Percentiles rank a stretch among this genome's conserved stretches.
These are phyloP conservation scores for Chlorops oryzae DNA, from an alignment of 1,140 invertebrate genomes.

Conservation along the genomic window DNA sequence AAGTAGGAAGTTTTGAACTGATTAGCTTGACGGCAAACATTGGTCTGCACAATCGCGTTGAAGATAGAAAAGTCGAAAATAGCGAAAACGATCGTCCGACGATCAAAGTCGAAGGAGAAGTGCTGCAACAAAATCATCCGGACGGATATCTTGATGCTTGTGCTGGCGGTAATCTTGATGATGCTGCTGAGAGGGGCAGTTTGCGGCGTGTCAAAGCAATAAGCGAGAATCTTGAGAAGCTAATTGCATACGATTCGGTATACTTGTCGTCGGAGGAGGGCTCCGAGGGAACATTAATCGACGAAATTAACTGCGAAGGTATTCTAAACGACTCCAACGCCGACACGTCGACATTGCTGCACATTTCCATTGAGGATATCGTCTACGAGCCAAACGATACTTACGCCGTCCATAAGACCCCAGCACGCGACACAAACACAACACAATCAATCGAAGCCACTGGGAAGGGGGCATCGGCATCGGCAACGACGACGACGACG, in stretches of 20 bases:
- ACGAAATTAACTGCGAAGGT: slow-evolving; percentile 26
- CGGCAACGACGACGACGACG: not conserved
- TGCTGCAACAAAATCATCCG: no score
- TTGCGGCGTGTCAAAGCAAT: slow-evolving; percentile 22
- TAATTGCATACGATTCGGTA: slow-evolving; percentile 46
- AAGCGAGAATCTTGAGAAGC: slow-evolving; percentile 29
- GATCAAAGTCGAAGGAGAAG: no score
- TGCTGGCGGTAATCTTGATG: no score
- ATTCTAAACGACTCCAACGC: slow-evolving; percentile 20
- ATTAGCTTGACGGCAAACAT: slow-evolving; percentile 37
- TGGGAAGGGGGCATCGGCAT: no score
- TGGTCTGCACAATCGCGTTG: slow-evolving; percentile 7
- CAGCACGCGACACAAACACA: not conserved
- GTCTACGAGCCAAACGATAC: slow-evolving; percentile 34
- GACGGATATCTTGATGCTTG: no score
- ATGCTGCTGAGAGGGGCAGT: no score
- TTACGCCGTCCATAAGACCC: slow-evolving; percentile 7
- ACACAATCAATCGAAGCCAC: not conserved
- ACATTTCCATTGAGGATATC: slow-evolving; percentile 41
- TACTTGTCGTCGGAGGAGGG: slow-evolving; percentile 46
- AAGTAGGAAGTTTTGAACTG: slow-evolving; percentile 37
- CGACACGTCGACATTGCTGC: slow-evolving; percentile 28
- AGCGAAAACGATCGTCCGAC: no score
- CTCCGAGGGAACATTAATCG: slow-evolving; percentile 39
- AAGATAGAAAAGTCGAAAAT: not conserved